These are phyloP conservation scores for Danaus melanippus DNA, from an alignment of 1,140 invertebrate genomes.

Conservation along the genomic window DNA sequence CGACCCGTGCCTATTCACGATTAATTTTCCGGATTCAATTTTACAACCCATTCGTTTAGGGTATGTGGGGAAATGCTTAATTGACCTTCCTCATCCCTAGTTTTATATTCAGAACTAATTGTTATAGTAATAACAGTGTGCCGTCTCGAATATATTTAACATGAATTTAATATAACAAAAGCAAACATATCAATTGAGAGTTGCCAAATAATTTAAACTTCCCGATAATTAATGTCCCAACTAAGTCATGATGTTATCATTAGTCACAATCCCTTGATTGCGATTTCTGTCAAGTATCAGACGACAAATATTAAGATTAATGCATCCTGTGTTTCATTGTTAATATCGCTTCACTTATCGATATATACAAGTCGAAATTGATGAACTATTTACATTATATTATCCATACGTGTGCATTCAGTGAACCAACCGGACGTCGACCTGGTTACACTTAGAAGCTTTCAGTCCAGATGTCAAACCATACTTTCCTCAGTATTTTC, in stretches of 20 bases:
- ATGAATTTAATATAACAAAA: too few relatives aligned
- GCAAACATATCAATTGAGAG: not conserved
- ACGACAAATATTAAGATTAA: slow-evolving; percentile 8
- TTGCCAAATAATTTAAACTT: slow-evolving; percentile 15
- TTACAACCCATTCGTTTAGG: slow-evolving; percentile 43
- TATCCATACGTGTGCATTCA: too few relatives aligned
- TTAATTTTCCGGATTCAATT: slow-evolving; percentile 61
- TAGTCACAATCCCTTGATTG: slow-evolving; percentile 35
- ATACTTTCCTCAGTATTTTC: slow-evolving; percentile 48
- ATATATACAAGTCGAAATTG: too few relatives aligned
- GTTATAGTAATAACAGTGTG: too few relatives aligned
- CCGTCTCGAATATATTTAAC: too few relatives aligned
- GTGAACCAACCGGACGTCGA: slow-evolving; percentile 20
- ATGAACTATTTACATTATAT: too few relatives aligned
- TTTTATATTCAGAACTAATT: too few relatives aligned
- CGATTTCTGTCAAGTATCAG: slow-evolving; percentile 14
- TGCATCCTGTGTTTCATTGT: too few relatives aligned
- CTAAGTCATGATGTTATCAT: slow-evolving; percentile 40
- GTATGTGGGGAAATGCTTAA: slow-evolving; percentile 48
- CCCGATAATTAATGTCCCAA: slow-evolving; percentile 13
- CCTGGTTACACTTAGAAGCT: slow-evolving; percentile 50
- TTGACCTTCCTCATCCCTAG: slow-evolving; percentile 17
- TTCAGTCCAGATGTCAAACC: slow-evolving; percentile 48
- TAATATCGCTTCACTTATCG: too few relatives aligned
- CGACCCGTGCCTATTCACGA: slow-evolving; percentile 41